Evolutionary conservation across 37 sponge, comb jelly and placozoan genomes (phyloP).

Genomic region (Halisarca cf. caerulea): DNA sequence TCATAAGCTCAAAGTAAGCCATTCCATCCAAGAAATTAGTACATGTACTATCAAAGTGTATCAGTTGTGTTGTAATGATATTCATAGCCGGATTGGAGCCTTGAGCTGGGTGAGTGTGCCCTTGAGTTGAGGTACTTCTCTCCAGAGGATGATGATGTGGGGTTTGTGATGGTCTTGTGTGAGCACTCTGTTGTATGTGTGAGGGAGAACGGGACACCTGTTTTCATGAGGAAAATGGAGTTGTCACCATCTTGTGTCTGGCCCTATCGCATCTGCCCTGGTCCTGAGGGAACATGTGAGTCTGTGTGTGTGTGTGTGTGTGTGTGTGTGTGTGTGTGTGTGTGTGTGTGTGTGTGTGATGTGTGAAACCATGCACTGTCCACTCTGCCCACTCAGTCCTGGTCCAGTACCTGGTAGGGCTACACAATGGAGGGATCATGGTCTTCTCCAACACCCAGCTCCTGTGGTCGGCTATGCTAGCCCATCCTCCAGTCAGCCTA

Average conservation of each 20-base stretch:
- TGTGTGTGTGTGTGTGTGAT: constrained; percentile 32
- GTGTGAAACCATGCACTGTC: no score
- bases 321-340: constrained; percentile 32
- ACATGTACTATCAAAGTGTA: no score
- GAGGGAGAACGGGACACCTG: constrained; percentile 63
- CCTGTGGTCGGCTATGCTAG: constrained; percentile 62
- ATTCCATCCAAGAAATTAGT: no score
- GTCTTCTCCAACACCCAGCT: constrained; percentile 64
- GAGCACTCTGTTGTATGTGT: constrained; percentile 74
- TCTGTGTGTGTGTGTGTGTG: constrained; percentile 30
- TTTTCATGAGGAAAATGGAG: constrained; percentile 83
- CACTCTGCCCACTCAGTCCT: no score
- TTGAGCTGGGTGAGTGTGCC: constrained; percentile 79
- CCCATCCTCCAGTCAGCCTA: constrained; percentile 51
- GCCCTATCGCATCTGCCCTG: constrained; percentile 28
- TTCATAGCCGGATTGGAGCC: constrained; percentile 70
- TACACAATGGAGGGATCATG: constrained; percentile 57
- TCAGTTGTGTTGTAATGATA: not conserved
- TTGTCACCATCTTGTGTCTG: constrained; percentile 42
- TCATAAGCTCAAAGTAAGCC: no score
- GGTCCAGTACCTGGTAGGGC: constrained; percentile 64
- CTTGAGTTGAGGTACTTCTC: constrained; percentile 12
- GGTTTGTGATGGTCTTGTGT: constrained; percentile 47
- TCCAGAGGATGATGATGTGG: constrained; percentile 21
- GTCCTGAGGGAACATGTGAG: not conserved